Percentiles rank a stretch among this genome's conserved stretches.
Conservation (phyloP, 2,797 vertebrate species). For the Eulemur albifrons region DNA sequence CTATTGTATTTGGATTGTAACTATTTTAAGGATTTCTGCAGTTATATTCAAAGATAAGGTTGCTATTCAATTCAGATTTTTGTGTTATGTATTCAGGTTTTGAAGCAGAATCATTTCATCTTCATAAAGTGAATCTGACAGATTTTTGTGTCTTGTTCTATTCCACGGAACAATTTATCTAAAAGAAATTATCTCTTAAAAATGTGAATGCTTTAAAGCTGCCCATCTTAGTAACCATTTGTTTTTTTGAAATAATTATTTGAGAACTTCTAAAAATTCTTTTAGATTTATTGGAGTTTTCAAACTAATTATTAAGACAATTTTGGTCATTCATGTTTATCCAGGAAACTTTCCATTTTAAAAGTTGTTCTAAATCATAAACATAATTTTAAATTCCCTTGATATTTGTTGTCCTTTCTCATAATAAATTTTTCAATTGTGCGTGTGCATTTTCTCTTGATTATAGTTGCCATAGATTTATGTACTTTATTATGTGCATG, state of each 20-base stretch:
- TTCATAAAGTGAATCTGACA: not conserved
- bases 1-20: not conserved
- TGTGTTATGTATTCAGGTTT: not conserved
- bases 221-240: not conserved
- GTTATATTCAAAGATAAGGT: not conserved
- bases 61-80: not conserved
- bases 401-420: not conserved
- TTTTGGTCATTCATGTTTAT: not conserved
- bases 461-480: not conserved
- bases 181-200: not conserved
- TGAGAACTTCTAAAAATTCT: not conserved
- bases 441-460: not conserved
- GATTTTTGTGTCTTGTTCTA: not conserved
- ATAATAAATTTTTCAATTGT: not conserved
- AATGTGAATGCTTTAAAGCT: not conserved
- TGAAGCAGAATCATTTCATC: not conserved
- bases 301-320: not conserved
- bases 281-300: conserved; percentile 16
- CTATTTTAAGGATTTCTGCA: conserved; percentile 11
- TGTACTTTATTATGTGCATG: not conserved
- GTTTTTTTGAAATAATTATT: not conserved
- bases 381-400: not conserved
- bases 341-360: not conserved
- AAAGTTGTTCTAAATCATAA: not conserved
- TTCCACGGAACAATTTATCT: not conserved